phyloP scores from a whole-genome alignment of 2,113 vertebrate genomes.

The Ceyx margarethae region DNA sequence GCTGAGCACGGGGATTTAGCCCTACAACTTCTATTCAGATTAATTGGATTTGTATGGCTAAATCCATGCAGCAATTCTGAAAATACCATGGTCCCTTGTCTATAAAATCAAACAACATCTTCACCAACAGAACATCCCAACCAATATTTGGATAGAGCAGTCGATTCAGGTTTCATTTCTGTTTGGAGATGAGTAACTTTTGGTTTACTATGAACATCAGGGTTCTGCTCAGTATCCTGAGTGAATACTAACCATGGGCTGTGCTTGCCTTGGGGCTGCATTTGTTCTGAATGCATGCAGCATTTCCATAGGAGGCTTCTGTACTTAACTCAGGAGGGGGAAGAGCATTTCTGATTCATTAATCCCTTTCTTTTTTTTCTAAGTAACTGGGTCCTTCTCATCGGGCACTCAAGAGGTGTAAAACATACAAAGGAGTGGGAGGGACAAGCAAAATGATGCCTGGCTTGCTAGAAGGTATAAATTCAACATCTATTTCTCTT shows the following conservation, averaged over 20 bases:
- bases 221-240: conserved; percentile 51
- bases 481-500: conserved; percentile 37
- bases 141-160: not conserved
- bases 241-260: conserved; percentile 63
- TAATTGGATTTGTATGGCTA: conserved; percentile 68
- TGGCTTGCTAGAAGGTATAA: conserved; percentile 27
- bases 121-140: not conserved
- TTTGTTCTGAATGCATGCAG: conserved; percentile 53
- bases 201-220: conserved; percentile 28
- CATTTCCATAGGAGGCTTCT: conserved; percentile 65
- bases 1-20: conserved; percentile 47
- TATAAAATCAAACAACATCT: conserved; percentile 2
- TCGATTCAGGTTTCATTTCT: conserved; percentile 35
- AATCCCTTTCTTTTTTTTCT: conserved; percentile 53
- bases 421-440: conserved; percentile 57
- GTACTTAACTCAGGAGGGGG: conserved; percentile 64
- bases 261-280: conserved; percentile 59
- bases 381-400: conserved; percentile 51
- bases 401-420: conserved; percentile 38
- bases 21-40: conserved; percentile 49
- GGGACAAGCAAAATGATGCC: conserved; percentile 31
- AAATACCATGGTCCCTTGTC: conserved; percentile 8
- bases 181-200: conserved; percentile 41
- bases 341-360: conserved; percentile 68
- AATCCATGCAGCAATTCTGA: conserved; percentile 30